phyloP scores from a whole-genome alignment of 2,888 invertebrate species.

The Drosophila helvetica region DNA sequence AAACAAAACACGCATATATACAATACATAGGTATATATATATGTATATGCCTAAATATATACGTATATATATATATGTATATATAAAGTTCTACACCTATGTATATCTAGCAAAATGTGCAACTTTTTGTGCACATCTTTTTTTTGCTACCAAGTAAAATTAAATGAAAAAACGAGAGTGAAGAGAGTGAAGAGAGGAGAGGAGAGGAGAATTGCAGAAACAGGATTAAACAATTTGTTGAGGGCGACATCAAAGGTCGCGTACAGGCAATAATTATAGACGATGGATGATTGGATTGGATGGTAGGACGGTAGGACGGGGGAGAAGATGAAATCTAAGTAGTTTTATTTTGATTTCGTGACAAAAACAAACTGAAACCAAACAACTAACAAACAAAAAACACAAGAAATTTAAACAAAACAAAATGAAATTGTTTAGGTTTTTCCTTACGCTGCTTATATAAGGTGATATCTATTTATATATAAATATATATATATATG shows the following conservation, averaged over 20 bases:
- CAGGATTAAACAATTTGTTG: constrained; percentile 40
- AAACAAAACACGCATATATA: constrained; percentile 34
- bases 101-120: constrained; percentile 51
- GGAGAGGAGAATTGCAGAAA: constrained; percentile 30
- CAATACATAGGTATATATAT: constrained; percentile 19
- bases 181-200: neutral
- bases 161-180: constrained; percentile 1
- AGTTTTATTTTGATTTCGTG: constrained; percentile 56
- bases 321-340: constrained; percentile 45
- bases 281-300: neutral
- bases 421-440: constrained; percentile 57
- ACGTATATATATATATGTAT: constrained; percentile 13
- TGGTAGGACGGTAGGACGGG: too few relatives aligned
- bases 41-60: constrained; percentile 10
- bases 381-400: constrained; percentile 32
- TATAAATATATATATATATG: constrained; percentile 40
- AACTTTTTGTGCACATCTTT: constrained; percentile 55
- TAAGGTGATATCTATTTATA: constrained; percentile 75
- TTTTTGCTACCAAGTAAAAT: constrained; percentile 35
- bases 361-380: constrained; percentile 29
- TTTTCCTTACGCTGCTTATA: constrained; percentile 78
- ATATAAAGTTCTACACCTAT: constrained; percentile 21
- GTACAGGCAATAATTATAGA: constrained; percentile 61
- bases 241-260: constrained; percentile 20
- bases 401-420: constrained; percentile 24